Conservation (phyloP, 2,888 invertebrate genomes). For the Stenodera caucasica region DNA sequence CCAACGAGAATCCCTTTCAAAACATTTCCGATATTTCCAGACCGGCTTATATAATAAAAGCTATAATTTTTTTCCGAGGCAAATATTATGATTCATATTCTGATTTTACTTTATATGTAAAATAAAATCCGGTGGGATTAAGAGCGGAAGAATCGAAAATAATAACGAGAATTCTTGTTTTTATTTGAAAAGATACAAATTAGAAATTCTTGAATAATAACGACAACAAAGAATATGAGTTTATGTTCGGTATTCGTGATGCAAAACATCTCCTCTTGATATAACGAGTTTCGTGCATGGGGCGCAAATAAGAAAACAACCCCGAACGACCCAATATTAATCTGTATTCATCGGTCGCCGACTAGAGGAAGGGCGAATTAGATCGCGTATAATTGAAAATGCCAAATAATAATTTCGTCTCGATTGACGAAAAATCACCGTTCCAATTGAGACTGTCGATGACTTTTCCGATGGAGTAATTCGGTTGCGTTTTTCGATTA, state of each 20-base stretch:
- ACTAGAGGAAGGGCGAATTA: constrained; percentile 37
- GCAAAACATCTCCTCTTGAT: constrained; percentile 33
- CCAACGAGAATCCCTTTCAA: background rate
- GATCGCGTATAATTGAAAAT: constrained; percentile 41
- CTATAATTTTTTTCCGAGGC: too few species aligned
- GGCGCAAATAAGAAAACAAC: constrained; percentile 43
- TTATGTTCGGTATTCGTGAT: constrained; percentile 25
- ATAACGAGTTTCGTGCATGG: constrained; percentile 49
- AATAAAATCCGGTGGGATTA: too few species aligned
- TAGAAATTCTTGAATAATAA: too few species aligned
- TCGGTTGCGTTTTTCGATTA: background rate
- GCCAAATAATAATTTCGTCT: too few species aligned
- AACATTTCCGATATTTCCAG: background rate
- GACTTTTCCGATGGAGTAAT: too few species aligned
- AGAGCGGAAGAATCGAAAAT: too few species aligned
- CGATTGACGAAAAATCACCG: too few species aligned
- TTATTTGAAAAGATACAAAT: background rate
- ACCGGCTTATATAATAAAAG: background rate
- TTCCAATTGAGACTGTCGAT: too few species aligned
- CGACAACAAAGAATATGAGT: constrained; percentile 20
- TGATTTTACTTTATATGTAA: too few species aligned
- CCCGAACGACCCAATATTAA: constrained; percentile 38
- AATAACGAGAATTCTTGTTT: background rate
- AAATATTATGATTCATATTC: too few species aligned
- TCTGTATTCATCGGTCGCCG: constrained; percentile 43